These are phyloP conservation scores for Altica lythri DNA, from an alignment of 2,888 invertebrate species.

Conservation along the genomic window DNA sequence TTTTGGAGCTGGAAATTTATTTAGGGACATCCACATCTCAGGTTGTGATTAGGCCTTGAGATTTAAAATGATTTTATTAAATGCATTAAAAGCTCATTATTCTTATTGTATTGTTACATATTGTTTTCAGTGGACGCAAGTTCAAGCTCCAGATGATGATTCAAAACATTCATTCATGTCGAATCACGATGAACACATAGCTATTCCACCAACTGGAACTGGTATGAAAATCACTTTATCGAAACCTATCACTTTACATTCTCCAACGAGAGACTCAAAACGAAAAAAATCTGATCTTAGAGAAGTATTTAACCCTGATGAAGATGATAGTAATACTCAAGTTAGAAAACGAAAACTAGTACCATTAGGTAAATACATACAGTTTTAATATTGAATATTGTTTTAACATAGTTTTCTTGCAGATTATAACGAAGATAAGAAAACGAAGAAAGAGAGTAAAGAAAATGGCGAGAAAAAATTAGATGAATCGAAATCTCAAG, in stretches of 20 bases:
- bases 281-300: conserved; percentile 77
- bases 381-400: background rate
- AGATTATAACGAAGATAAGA: conserved; percentile 66
- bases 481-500: conserved; percentile 73
- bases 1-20: conserved; percentile 2
- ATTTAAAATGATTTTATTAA: too few relatives aligned
- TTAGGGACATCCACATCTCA: conserved; percentile 3
- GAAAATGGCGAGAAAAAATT: conserved; percentile 58
- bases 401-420: conserved; percentile 10
- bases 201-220: conserved; percentile 48
- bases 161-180: conserved; percentile 57
- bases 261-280: conserved; percentile 58
- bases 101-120: too few relatives aligned
- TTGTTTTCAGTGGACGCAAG: conserved; percentile 55
- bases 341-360: conserved; percentile 79
- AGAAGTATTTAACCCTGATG: conserved; percentile 86
- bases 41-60: too few relatives aligned
- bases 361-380: conserved; percentile 65
- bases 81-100: too few relatives aligned
- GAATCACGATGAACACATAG: conserved; percentile 51
- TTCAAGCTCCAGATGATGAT: conserved; percentile 57
- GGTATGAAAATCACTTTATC: conserved; percentile 56
- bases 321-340: conserved; percentile 65
- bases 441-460: conserved; percentile 53
- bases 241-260: conserved; percentile 57